Conservation (phyloP, 2,113 vertebrate species). For the Amia ocellicauda region DNA sequence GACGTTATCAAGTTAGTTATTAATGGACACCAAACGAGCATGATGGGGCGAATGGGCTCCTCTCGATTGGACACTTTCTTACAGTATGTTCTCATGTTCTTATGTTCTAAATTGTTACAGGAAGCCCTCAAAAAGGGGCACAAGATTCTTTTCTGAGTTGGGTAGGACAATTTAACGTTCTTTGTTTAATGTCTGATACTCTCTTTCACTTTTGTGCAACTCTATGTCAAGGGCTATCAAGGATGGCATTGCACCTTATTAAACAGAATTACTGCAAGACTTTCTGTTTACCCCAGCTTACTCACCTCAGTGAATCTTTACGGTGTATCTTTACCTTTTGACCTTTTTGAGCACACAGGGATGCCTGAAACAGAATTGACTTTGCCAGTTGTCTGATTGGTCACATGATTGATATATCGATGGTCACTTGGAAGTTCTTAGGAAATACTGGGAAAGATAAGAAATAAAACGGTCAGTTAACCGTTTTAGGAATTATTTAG, state of each 20-base stretch:
- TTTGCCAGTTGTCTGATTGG: not conserved
- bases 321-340: not conserved
- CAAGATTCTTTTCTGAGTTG: no score
- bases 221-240: conserved; percentile 18
- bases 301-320: conserved; percentile 27
- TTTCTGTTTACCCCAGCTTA: conserved; percentile 25
- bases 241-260: conserved; percentile 3
- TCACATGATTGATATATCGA: not conserved
- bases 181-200: not conserved
- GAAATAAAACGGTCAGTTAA: not conserved
- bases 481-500: not conserved
- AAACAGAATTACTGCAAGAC: conserved; percentile 22
- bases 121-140: no score
- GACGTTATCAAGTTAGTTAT: no score
- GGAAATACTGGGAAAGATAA: not conserved
- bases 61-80: no score
- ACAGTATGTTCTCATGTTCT: no score
- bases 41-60: no score
- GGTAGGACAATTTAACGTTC: no score
- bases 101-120: no score
- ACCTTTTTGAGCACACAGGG: not conserved
- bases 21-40: no score
- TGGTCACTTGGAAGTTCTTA: not conserved
- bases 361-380: not conserved
- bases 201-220: conserved; percentile 1